Conservation (phyloP, 2,888 invertebrate genomes). For the Orchestes rusci region DNA sequence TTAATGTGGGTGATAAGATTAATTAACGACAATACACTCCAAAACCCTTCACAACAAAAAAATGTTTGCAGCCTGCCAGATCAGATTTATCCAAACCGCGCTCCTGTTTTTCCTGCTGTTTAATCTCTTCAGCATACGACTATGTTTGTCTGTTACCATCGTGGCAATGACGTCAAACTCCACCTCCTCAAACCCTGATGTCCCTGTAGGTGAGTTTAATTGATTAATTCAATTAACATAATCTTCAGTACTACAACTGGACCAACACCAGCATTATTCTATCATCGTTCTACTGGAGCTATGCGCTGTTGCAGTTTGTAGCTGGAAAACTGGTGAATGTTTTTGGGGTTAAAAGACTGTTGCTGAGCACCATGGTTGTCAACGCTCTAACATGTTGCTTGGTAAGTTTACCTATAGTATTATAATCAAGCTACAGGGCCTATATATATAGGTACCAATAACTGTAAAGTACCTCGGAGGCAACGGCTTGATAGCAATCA, state of each 20-base stretch:
- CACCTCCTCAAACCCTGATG: conserved; percentile 38
- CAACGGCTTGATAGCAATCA: conserved; percentile 13
- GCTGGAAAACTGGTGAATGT: conserved; percentile 16
- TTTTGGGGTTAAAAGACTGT: conserved; percentile 17
- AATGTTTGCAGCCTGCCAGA: too few relatives aligned
- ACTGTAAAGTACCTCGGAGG: conserved; percentile 11
- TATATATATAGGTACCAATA: conserved; percentile 13
- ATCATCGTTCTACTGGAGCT: conserved; percentile 24
- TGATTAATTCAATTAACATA: background rate
- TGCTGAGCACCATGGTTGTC: conserved; percentile 9
- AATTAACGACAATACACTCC: too few relatives aligned
- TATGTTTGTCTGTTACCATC: conserved; percentile 54
- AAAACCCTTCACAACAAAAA: too few relatives aligned
- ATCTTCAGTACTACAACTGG: conserved; percentile 18
- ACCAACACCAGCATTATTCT: conserved; percentile 18
- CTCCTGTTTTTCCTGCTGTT: conserved; percentile 15
- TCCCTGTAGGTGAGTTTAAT: conserved; percentile 42
- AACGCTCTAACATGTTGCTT: conserved; percentile 12
- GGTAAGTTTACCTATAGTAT: conserved; percentile 6
- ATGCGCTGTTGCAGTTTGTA: conserved; percentile 18
- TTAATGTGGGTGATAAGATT: too few relatives aligned
- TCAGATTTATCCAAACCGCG: conserved; percentile 17
- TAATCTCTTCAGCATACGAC: conserved; percentile 12
- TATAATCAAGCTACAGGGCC: background rate
- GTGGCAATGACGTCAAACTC: conserved; percentile 61